Evolutionary conservation across 2,888 invertebrate genomes (phyloP), one percentile per base, ranked within the genome.

Genomic region (Drosophila mercatorum): DNA sequence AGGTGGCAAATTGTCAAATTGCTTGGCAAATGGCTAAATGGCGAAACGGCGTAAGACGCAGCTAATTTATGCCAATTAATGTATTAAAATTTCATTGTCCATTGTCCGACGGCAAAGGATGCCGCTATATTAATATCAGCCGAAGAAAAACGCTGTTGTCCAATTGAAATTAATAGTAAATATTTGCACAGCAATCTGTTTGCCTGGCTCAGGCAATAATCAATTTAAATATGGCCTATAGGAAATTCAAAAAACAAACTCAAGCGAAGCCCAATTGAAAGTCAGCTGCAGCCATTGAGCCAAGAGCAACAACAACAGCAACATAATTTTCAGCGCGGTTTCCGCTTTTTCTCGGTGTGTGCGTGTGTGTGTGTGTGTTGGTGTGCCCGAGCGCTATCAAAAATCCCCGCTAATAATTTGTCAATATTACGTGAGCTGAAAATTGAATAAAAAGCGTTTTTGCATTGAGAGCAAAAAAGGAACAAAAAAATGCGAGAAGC

Each of bases 401-500:
- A 89, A 91, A 91, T 86, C 84, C 81, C 78, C 83, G 83, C 85
- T 85, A 91, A 91, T 91, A 91, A 91, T 91, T 91, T 91, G 91
- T 91, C 91, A 91, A 91, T 91, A 91, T 84, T 85, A 91, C 91
- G 91, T 91, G 91, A 91, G 84, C 83, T 81, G 91, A 91, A 89
- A 91, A 90, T 87, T 83, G 80, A 90, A 91, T 88, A 85, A 87
- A 88, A 86, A 86, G 72, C 85, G 78, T 69, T 89, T 87, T 89
- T 84, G 80, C 85, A 89, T 84, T 75, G 81, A 75, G 52, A 67
- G n/a, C 41, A 55, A 58, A 60, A 65, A 65, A 41, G 47, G 46
- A 36, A 6, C 8, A 56, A 59, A 56, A 62, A 28, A 49, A 22
- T 3, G 1, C 22, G 7, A 36, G 22, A 17, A 14, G 38, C 53